Percentiles rank a stretch among this genome's conserved stretches.
Evolutionary conservation across 2,797 vertebrate species (phyloP).

Genomic region (Acanthis flammea): DNA sequence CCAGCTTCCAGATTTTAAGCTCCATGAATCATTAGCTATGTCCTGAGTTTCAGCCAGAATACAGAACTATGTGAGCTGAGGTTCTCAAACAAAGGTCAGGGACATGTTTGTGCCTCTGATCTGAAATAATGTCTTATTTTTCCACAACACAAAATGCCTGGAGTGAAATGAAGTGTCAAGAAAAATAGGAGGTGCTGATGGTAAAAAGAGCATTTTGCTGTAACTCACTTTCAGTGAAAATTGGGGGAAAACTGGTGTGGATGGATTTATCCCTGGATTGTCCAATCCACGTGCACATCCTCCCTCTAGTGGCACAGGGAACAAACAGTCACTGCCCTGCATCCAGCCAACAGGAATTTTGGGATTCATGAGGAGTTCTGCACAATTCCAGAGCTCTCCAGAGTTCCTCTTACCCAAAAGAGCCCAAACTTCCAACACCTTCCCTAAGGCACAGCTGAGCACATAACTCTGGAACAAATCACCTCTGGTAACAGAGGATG

Average conservation of each 20-base stretch:
- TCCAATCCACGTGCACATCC: neutral
- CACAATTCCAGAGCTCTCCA: neutral
- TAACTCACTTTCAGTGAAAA: neutral
- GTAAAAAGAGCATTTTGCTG: neutral
- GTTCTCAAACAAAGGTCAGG: neutral
- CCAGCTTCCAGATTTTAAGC: neutral
- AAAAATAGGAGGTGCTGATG: neutral
- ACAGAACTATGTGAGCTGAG: fast-evolving
- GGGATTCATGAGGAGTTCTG: neutral
- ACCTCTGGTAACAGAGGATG: neutral
- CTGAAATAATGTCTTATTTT: neutral
- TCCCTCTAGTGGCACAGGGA: conserved; percentile 41
- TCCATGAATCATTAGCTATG: too few species aligned
- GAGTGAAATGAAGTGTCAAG: neutral
- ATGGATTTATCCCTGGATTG: neutral
- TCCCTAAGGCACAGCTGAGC: neutral
- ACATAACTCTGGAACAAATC: neutral
- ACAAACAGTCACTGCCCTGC: neutral
- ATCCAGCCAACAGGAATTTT: neutral
- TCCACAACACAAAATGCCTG: neutral
- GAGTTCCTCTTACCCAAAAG: neutral
- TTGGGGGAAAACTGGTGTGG: fast-evolving
- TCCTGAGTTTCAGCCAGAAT: neutral
- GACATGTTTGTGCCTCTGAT: fast-evolving
- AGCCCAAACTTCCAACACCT: neutral